Conservation (phyloP, 2,888 invertebrate genomes). For the Coelinius sp. region DNA sequence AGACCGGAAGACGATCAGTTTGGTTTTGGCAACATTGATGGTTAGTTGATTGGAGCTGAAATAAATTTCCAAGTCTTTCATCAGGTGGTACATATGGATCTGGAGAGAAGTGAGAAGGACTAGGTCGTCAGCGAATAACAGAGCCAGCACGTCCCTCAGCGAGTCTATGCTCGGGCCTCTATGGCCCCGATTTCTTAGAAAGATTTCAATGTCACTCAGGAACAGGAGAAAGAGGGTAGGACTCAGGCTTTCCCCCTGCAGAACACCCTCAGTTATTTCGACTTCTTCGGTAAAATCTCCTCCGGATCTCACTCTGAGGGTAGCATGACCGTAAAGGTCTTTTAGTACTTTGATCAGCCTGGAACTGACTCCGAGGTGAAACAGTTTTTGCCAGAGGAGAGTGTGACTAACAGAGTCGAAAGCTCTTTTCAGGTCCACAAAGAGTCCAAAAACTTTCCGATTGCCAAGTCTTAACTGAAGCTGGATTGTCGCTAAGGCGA, state of each 20-base stretch:
- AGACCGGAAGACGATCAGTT: not conserved
- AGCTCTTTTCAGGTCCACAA: conserved; percentile 42
- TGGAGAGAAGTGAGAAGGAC: not conserved
- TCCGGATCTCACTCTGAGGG: conserved; percentile 33
- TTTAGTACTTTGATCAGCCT: not conserved
- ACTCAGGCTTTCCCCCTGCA: conserved; percentile 11
- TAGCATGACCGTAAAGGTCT: conserved; percentile 19
- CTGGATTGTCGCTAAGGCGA: conserved; percentile 13
- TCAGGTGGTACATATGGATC: not conserved
- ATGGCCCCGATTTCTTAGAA: conserved; percentile 10
- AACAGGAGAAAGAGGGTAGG: conserved; percentile 34
- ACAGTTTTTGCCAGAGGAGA: conserved; percentile 35
- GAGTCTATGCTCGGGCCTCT: conserved; percentile 29
- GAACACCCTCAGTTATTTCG: too few species aligned
- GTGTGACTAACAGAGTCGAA: conserved; percentile 37
- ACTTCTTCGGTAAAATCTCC: conserved; percentile 38
- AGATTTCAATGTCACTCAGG: conserved; percentile 31
- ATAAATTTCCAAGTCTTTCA: not conserved
- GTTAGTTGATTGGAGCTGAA: not conserved
- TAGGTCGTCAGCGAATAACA: conserved; percentile 37
- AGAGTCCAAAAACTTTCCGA: conserved; percentile 24
- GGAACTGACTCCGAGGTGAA: conserved; percentile 1
- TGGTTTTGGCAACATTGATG: not conserved
- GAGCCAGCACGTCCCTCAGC: conserved; percentile 3
- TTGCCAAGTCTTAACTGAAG: conserved; percentile 23